Evolutionary conservation across 2,888 invertebrate genomes (phyloP).

Genomic region (Synergus gifuensis): DNA sequence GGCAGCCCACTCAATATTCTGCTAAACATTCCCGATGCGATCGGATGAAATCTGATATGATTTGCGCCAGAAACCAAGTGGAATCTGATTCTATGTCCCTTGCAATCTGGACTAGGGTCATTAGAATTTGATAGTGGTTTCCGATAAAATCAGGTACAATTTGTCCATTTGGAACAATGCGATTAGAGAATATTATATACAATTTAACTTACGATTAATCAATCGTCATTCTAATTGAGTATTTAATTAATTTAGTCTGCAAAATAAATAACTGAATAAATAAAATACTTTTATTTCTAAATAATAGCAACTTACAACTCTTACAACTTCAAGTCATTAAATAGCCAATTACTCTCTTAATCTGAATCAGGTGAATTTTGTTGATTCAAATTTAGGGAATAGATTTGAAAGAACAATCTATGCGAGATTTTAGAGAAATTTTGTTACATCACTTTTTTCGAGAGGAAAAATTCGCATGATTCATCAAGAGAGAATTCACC

Average conservation of each 20-base stretch:
- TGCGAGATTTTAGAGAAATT: no score
- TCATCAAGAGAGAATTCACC: no score
- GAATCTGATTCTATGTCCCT: constrained; percentile 32
- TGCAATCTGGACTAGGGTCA: constrained; percentile 22
- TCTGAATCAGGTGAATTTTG: no score
- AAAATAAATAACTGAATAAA: no score
- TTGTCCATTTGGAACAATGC: not conserved
- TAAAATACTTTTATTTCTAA: no score
- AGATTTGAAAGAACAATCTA: no score
- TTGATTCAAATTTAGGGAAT: no score
- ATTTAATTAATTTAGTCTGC: not conserved
- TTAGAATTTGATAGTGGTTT: constrained; percentile 33
- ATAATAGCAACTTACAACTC: no score
- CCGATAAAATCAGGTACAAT: constrained; percentile 12
- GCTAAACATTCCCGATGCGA: constrained; percentile 35
- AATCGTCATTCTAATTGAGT: not conserved
- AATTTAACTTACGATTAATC: not conserved
- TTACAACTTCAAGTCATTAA: no score
- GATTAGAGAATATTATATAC: not conserved
- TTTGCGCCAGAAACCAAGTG: constrained; percentile 17
- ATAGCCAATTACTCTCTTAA: no score
- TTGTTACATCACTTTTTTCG: no score
- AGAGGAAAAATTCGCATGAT: no score
- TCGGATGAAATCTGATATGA: constrained; percentile 37
- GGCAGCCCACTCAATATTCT: constrained; percentile 21